Conservation (phyloP, 2,113 vertebrate genomes). For the Scomber japonicus region DNA sequence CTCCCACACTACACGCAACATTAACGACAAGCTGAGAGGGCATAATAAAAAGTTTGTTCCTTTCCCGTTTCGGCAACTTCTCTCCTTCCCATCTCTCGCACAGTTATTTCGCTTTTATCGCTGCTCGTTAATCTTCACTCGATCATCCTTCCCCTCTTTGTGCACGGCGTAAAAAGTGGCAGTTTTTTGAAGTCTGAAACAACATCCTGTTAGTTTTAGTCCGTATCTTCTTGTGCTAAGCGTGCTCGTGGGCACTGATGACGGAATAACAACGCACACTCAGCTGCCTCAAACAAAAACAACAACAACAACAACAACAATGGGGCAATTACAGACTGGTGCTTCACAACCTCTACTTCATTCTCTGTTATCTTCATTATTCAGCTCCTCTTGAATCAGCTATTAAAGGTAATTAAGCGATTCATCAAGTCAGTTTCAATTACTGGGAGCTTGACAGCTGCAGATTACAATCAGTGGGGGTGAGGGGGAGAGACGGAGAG, state of each 20-base stretch:
- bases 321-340: conserved; percentile 86
- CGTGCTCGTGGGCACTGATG: conserved; percentile 44
- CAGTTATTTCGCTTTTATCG: conserved; percentile 62
- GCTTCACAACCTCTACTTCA: conserved; percentile 85
- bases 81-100: conserved; percentile 44
- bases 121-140: conserved; percentile 68
- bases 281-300: conserved; percentile 62
- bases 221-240: conserved; percentile 53
- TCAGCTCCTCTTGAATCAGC: conserved; percentile 91
- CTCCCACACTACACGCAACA: conserved; percentile 65
- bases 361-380: conserved; percentile 89
- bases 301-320: conserved; percentile 76
- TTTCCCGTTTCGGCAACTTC: conserved; percentile 60
- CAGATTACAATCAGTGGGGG: conserved; percentile 89
- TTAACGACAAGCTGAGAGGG: conserved; percentile 72
- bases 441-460: conserved; percentile 92
- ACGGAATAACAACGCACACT: conserved; percentile 55
- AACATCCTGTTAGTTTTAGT: conserved; percentile 66
- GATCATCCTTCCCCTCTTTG: conserved; percentile 61
- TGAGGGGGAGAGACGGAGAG: conserved; percentile 48
- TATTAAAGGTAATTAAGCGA: conserved; percentile 95
- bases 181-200: conserved; percentile 60
- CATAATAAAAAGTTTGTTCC: conserved; percentile 68
- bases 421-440: conserved; percentile 97
- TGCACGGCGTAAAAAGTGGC: conserved; percentile 18